Evolutionary conservation across 92 coral and sea anemone species (phyloP), one percentile per base, ranked within the genome.

Genomic region (Porites rus): DNA sequence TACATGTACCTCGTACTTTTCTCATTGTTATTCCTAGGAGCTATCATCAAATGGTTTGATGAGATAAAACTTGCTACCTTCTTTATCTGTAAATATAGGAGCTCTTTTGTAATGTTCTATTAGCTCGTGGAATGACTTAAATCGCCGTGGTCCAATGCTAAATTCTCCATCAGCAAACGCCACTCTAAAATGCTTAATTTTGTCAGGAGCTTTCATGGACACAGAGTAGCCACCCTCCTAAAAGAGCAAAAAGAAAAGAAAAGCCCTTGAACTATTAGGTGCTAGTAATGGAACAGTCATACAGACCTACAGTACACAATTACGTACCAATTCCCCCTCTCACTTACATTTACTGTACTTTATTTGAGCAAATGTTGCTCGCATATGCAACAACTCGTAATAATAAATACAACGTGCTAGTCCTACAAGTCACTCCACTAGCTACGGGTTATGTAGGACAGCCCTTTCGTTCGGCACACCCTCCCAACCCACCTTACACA

Each of bases 181-280:
- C 62, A 97, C 92, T 84, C 98, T 91, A 90, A 97, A 97, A 80
- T 97, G 99, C 89, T 97, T 97, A 79, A 97, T 97, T 61, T 92
- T 92, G 88, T 95, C 99, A 1, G 99, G 99, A 22, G 99, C 99
- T 87, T 97, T 97, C 98, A 97, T 92, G 25, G 99, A 97, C 11
- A 95, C 95, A 20, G 99, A 97, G 92, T 90, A 97, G 67, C 96
- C 99, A 53, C 98, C 99, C 24, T 89, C 90, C 99, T 97, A 81
- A 56, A 54, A 56, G 4, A 10, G 16, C 61, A 56, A 56, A 56
- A 12, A 56, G 61, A 56, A 56, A 12, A 56, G 16, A 14, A 56
- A 56, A 56, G 61, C 61, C 11, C 61, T 11, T 56, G 61, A 56
- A 56, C 11, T 10, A 56, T 56, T 38, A 38, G 46, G 46, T 38